Percentiles rank a stretch among this genome's conserved stretches.
These are phyloP conservation scores for Silurus asotus DNA, from an alignment of 2,113 vertebrate genomes.

Conservation along the genomic window DNA sequence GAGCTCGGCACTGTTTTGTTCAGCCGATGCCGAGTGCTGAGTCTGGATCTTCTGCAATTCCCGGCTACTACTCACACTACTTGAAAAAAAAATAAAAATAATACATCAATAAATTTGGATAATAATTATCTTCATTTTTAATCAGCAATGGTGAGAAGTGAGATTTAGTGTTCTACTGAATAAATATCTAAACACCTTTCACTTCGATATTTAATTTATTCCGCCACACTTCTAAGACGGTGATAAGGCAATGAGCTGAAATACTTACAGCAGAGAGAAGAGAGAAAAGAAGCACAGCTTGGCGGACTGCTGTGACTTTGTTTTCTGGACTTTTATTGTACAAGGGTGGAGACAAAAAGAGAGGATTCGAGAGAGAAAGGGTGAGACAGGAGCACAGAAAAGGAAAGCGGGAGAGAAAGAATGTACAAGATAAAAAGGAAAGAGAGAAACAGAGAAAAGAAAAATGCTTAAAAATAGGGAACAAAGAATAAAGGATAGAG, in stretches of 20 bases:
- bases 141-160: neutral
- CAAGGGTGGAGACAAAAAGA: neutral
- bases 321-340: neutral
- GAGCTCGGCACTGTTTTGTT: slow-evolving; percentile 1
- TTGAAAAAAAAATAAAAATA: neutral
- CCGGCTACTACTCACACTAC: neutral
- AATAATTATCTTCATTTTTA: neutral
- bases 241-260: neutral
- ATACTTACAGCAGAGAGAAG: neutral
- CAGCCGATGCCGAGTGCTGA: neutral
- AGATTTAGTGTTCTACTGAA: neutral
- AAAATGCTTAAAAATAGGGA: neutral
- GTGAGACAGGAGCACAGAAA: no score
- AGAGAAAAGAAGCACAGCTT: neutral
- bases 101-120: no score
- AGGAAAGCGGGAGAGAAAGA: neutral
- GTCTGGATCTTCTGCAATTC: neutral
- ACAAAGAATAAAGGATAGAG: neutral
- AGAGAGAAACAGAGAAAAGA: neutral
- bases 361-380: no score
- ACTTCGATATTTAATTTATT: neutral
- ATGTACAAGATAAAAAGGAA: neutral
- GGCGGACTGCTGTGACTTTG: slow-evolving; percentile 26
- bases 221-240: neutral
- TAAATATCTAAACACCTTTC: neutral